A percentile compares a stretch with the other conserved stretches of the same genome.
These are phyloP conservation scores for Cyprinodon tularosa DNA, from an alignment of 2,113 vertebrate species.

Conservation along the genomic window DNA sequence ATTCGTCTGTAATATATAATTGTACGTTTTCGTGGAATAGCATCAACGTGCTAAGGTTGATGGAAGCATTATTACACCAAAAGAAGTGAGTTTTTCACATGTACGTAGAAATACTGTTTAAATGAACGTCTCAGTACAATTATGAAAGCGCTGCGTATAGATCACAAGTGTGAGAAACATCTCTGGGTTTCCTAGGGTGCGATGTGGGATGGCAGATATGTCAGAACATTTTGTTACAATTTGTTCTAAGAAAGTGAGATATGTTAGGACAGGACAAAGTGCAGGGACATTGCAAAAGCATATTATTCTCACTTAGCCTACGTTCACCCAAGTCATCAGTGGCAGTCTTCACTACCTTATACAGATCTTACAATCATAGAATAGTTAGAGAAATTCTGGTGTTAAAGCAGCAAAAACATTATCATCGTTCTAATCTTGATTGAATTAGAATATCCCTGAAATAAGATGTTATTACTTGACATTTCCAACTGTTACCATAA, in stretches of 20 bases:
- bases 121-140: not conserved
- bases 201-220: not conserved
- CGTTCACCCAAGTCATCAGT: slow-evolving; percentile 26
- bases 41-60: not conserved
- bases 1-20: not conserved
- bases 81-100: not conserved
- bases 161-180: not conserved
- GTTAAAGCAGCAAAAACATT: no score
- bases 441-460: not conserved
- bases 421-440: not conserved
- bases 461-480: not conserved
- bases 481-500: slow-evolving; percentile 18
- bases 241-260: slow-evolving; percentile 3
- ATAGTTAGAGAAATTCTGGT: no score
- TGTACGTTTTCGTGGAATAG: not conserved
- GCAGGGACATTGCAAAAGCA: slow-evolving; percentile 31
- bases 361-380: not conserved
- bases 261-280: slow-evolving; percentile 61
- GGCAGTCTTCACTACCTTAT: not conserved
- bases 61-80: not conserved
- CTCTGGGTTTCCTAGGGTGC: not conserved
- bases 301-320: slow-evolving; percentile 49
- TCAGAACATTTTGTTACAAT: not conserved
- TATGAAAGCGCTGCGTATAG: not conserved
- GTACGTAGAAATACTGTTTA: not conserved